A percentile compares a stretch with the other conserved stretches of the same genome.
phyloP scores from a whole-genome alignment of 1,140 invertebrate species.

The Hormaphis cornu region DNA sequence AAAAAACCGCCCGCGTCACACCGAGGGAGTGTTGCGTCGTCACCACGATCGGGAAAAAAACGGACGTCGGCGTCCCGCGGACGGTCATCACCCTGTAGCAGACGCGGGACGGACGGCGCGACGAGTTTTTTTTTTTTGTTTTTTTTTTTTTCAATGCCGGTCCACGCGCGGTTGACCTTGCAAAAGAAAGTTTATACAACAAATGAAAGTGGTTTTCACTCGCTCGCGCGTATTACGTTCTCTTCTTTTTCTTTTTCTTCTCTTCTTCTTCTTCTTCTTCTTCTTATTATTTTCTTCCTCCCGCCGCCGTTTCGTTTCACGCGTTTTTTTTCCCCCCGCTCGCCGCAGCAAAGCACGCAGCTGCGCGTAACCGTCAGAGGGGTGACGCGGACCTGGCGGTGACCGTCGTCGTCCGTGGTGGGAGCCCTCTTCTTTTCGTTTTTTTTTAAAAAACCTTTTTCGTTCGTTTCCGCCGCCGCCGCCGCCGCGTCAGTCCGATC shows the following conservation, averaged over 20 bases:
- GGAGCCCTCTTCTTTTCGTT: no score
- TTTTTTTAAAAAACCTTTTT: no score
- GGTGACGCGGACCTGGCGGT: background rate
- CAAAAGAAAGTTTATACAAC: conserved; percentile 30
- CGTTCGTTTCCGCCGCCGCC: background rate
- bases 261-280: background rate
- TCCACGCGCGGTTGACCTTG: conserved; percentile 13
- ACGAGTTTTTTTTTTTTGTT: no score
- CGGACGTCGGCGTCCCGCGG: no score
- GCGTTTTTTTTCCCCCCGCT: no score
- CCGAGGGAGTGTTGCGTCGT: no score
- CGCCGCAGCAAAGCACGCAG: background rate
- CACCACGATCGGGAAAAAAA: no score
- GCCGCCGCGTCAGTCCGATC: conserved; percentile 9
- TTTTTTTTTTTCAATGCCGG: conserved; percentile 32
- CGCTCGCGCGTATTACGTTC: background rate
- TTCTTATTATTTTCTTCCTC: background rate
- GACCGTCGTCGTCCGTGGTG: background rate
- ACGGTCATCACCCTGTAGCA: no score
- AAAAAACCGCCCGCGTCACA: no score
- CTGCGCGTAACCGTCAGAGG: background rate
- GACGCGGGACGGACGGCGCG: no score
- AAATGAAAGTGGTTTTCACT: conserved; percentile 32
- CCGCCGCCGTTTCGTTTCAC: no score
- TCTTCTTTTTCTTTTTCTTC: background rate